These are phyloP conservation scores for Odocoileus virginianus DNA, from an alignment of 2,113 vertebrate genomes.

Conservation along the genomic window DNA sequence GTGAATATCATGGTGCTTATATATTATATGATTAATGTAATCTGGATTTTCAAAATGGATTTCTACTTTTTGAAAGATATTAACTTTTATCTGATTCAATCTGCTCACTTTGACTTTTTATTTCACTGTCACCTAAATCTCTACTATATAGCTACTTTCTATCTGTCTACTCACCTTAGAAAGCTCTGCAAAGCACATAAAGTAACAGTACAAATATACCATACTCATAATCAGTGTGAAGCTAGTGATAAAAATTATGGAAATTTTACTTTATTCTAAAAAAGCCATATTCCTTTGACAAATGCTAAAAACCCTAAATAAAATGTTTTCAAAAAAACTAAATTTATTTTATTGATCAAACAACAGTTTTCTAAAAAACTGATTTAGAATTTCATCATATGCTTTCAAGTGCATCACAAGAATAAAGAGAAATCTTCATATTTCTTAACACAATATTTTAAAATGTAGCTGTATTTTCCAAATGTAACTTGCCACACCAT, in stretches of 20 bases:
- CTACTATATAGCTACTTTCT: not conserved
- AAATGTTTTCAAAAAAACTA: slow-evolving; percentile 21
- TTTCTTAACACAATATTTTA: not conserved
- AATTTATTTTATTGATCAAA: not conserved
- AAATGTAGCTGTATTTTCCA: not conserved
- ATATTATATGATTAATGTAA: slow-evolving; percentile 19
- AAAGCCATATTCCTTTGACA: not conserved
- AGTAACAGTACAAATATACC: not conserved
- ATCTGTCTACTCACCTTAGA: not conserved
- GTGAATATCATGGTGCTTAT: not conserved
- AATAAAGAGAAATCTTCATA: slow-evolving; percentile 5
- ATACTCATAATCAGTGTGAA: slow-evolving; percentile 4
- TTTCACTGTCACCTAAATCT: not conserved
- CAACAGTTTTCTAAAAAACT: not conserved
- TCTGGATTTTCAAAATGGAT: slow-evolving; percentile 27
- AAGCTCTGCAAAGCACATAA: slow-evolving; percentile 22
- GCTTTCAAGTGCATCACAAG: not conserved
- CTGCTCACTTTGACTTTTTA: not conserved
- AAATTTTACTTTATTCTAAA: slow-evolving; percentile 12
- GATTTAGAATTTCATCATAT: not conserved
- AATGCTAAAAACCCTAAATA: not conserved
- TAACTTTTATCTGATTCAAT: not conserved
- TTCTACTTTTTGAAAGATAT: slow-evolving; percentile 27
- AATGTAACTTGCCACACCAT: not conserved
- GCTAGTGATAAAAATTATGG: not conserved